Base-by-base conservation (phyloP, 2,888 invertebrate genomes). In the Pyrgus malvae region DNA sequence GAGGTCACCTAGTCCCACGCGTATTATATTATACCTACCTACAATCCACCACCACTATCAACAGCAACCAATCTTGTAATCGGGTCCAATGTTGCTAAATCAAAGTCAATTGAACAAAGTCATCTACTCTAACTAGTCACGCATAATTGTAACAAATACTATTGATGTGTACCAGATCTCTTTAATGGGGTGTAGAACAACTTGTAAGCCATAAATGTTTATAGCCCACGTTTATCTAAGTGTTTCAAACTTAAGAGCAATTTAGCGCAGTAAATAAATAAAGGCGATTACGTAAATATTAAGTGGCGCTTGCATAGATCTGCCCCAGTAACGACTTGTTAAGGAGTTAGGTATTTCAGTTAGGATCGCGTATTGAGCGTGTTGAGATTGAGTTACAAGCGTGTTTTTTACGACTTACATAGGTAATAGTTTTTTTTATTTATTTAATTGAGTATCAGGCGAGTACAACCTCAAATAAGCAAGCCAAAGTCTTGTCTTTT, bases 131-230 rank as follows among this genome's bases (percentile, higher is more conserved):
- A 25, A 25, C 60, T 46, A 56, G 60, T 61, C 56, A 56, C 46
- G 33, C 56, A 59, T 63, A 59, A 63, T 59, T 49, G 57, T 55
- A 56, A 61, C 61, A 59, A 61, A 58, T 50, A 50, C 59, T 68
- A 69, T 70, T 63, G 69, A 68, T 68, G 66, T 63, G 56, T 56
- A 42, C 44, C 4, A 44, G 44, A 27, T 40, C 38, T 19, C 33
- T 42, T 51, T 44, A 51, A 51, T 51, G 37, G 37, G 37, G 44
- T 51, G 51, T 51, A 51, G 49, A 56, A 62, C 67, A 65, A 59
- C 53, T 56, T 57, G 55, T 48, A 48, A 48, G 37, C 56, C 41
- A 54, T 56, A 55, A 56, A 55, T 62, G 62, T 64, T 64, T 63
- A 62, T 63, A 56, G 54, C 54, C 31, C 25, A 49, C 21, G 40